Conservation (phyloP, 2,888 invertebrate genomes). For the Heliconius ismenius region DNA sequence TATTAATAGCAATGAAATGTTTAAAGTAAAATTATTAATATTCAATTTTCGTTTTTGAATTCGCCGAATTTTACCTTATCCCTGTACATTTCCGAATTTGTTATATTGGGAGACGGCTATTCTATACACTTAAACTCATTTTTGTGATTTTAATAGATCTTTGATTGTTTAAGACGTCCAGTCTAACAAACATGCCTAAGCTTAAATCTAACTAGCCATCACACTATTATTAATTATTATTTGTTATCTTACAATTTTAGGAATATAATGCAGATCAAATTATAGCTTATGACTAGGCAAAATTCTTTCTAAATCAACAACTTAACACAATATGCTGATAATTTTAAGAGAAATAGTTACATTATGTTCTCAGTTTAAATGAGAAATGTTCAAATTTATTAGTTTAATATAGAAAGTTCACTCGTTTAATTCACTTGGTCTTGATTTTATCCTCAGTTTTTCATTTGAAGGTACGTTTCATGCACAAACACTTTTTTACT, state of each 20-base stretch:
- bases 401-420: constrained; percentile 26
- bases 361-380: constrained; percentile 26
- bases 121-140: constrained; percentile 43
- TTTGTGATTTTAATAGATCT: constrained; percentile 37
- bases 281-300: constrained; percentile 81
- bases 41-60: constrained; percentile 47
- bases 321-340: constrained; percentile 54
- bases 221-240: constrained; percentile 59
- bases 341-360: constrained; percentile 31
- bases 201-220: constrained; percentile 59
- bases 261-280: constrained; percentile 68
- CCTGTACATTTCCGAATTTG: constrained; percentile 82
- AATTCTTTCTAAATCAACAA: constrained; percentile 68
- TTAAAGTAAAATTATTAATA: constrained; percentile 50
- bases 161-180: constrained; percentile 40
- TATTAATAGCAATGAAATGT: constrained; percentile 49
- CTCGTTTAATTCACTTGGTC: constrained; percentile 25
- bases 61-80: constrained; percentile 67
- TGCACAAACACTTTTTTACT: constrained; percentile 61
- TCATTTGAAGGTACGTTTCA: constrained; percentile 19
- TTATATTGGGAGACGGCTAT: constrained; percentile 55
- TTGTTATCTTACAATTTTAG: constrained; percentile 65
- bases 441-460: constrained; percentile 20
- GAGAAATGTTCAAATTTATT: constrained; percentile 24
- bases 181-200: constrained; percentile 50